Percentiles rank a stretch among this genome's conserved stretches.
Conservation (phyloP, 2,888 invertebrate genomes). For the Reticulitermes lucifugus region DNA sequence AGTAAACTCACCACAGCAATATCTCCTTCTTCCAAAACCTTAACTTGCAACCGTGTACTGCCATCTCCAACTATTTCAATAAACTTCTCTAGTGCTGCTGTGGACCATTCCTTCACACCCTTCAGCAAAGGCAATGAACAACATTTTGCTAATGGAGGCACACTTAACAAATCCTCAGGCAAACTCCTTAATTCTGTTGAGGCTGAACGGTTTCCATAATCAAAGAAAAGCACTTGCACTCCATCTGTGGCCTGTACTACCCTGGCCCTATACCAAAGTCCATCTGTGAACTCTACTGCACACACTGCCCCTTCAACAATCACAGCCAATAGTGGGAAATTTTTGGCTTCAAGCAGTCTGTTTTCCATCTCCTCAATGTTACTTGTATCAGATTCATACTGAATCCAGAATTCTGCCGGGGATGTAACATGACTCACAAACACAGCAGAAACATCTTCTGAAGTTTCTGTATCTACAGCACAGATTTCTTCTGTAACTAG, state of each 20-base stretch:
- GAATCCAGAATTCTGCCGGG: conserved; percentile 80
- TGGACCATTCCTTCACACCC: conserved; percentile 72
- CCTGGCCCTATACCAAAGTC: conserved; percentile 76
- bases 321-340: conserved; percentile 60
- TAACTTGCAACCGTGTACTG: conserved; percentile 75
- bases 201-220: conserved; percentile 76
- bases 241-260: conserved; percentile 68
- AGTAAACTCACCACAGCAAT: conserved; percentile 75
- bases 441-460: conserved; percentile 60
- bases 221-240: conserved; percentile 74
- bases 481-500: background rate
- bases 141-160: conserved; percentile 72
- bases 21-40: conserved; percentile 75
- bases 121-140: conserved; percentile 73
- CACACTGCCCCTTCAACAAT: conserved; percentile 68
- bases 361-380: conserved; percentile 65
- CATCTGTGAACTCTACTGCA: conserved; percentile 74
- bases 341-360: conserved; percentile 69
- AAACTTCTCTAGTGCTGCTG: conserved; percentile 73
- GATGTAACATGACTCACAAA: conserved; percentile 76
- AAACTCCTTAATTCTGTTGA: conserved; percentile 71
- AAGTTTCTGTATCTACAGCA: background rate
- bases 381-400: conserved; percentile 69
- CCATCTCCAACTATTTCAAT: conserved; percentile 76
- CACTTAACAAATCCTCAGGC: conserved; percentile 70